Base-by-base conservation (phyloP, 2,888 invertebrate genomes). In the Phlogophora meticulosa region DNA sequence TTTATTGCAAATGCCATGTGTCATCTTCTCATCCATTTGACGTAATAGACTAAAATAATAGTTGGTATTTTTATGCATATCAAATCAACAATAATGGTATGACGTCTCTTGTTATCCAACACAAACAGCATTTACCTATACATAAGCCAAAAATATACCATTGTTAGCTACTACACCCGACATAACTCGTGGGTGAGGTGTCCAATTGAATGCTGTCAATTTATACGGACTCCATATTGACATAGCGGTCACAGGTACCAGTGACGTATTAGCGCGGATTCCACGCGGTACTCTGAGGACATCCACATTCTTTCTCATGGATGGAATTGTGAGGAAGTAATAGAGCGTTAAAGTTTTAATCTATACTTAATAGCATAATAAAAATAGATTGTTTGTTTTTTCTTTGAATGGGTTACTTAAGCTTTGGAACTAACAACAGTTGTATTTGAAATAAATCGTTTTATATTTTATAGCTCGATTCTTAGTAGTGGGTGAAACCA, bases 151-250 rank as follows among this genome's bases (percentile, higher is more conserved):
- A 71, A 49, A 49, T 77, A 72, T 52, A 3, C 24, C 40, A 20
- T 48, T 53, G 32, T 72, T 53, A 11, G n/a, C 2, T 9, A 38
- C 22, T 11, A 36, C n/a, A 46, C 34, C 3, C 11, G 20, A 48
- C 36, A 52, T 40, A 53, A 10, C 15, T 32, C 3, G 4, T 45
- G 36, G 24, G 36, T 49, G 42, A 40, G 48, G 43, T 36, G 36
- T 72, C 15, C 22, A 11, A 11, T 22, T n/a, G 73, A 78, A 64
- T 34, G 46, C 64, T 78, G 56, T 73, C 72, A 72, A 72, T 63
- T 78, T 48, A 45, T 64, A 24, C 15, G 17, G 40, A 4, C 22
- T 20, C n/a, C 20, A 45, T 73, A 73, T 53, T 57, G 74, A 53
- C 28, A 53, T 28, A 51, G 65, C 66, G 34, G 38, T 32, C 49